These are phyloP conservation scores for Acanthosoma haemorrhoidale DNA, from an alignment of 2,888 invertebrate species.

Conservation along the genomic window DNA sequence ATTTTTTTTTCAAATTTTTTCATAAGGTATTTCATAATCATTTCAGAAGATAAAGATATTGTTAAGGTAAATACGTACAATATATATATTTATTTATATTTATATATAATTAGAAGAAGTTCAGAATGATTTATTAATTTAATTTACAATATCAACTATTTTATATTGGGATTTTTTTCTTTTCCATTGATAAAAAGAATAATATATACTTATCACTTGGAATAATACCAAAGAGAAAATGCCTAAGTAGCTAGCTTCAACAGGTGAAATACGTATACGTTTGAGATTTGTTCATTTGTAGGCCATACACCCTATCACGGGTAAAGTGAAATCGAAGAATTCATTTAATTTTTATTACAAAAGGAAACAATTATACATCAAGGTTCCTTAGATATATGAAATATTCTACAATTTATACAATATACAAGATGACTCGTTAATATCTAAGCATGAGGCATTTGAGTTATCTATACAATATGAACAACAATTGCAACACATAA, in stretches of 20 bases:
- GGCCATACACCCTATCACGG: slow-evolving; percentile 25
- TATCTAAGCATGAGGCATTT: slow-evolving; percentile 25
- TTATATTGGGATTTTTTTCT: slow-evolving; percentile 32
- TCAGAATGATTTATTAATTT: slow-evolving; percentile 30
- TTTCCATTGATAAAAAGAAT: slow-evolving; percentile 27
- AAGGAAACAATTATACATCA: slow-evolving; percentile 26
- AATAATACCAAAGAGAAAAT: slow-evolving; percentile 40
- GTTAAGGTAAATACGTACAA: slow-evolving; percentile 35
- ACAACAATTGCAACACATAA: slow-evolving; percentile 23
- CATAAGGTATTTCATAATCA: not conserved
- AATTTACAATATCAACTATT: slow-evolving; percentile 23
- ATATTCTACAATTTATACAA: slow-evolving; percentile 33
- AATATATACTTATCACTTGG: slow-evolving; percentile 37
- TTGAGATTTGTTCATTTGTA: slow-evolving; percentile 27
- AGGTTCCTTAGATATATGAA: slow-evolving; percentile 10
- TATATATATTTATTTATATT: slow-evolving; percentile 28
- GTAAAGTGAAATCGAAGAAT: slow-evolving; percentile 23
- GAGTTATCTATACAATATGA: slow-evolving; percentile 24
- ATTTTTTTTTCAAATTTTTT: not conserved
- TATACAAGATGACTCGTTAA: slow-evolving; percentile 16
- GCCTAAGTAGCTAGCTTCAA: slow-evolving; percentile 40
- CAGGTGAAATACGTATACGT: slow-evolving; percentile 41
- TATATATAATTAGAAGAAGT: slow-evolving; percentile 37
- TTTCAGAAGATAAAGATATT: slow-evolving; percentile 40
- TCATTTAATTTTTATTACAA: slow-evolving; percentile 20